Evolutionary conservation across 2,888 invertebrate species (phyloP).

Genomic region (Cheilosia impressa): DNA sequence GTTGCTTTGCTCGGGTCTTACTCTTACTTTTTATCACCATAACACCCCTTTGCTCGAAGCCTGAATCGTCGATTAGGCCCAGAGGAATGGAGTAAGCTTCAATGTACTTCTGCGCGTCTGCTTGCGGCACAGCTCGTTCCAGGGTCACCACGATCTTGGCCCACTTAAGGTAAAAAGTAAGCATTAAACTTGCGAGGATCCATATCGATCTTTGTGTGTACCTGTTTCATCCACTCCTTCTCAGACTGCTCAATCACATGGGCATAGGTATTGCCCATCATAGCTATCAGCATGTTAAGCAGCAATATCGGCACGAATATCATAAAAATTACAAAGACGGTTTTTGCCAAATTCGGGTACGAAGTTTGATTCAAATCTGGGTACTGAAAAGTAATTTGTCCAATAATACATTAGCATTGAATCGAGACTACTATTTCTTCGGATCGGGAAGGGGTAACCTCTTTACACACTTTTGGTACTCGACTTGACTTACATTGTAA

Average conservation of each 20-base stretch:
- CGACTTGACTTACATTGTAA: constrained; percentile 91
- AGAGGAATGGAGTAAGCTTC: constrained; percentile 97
- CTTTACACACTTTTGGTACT: background rate
- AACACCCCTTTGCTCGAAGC: constrained; percentile 94
- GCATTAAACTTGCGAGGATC: background rate
- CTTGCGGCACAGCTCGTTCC: constrained; percentile 95
- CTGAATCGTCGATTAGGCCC: constrained; percentile 92
- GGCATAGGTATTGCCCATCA: constrained; percentile 99
- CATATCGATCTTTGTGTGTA: constrained; percentile 78
- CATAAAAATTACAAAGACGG: constrained; percentile 99
- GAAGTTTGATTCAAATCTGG: constrained; percentile 94
- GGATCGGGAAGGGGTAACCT: too few species aligned
- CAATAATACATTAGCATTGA: background rate
- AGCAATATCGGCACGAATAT: constrained; percentile 98
- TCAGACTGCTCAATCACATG: constrained; percentile 99
- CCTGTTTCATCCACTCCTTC: constrained; percentile 99
- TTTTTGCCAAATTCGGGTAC: constrained; percentile 96
- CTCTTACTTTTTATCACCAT: constrained; percentile 99
- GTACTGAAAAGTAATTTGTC: constrained; percentile 88
- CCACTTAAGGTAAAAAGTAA: constrained; percentile 87
- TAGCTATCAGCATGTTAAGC: constrained; percentile 98
- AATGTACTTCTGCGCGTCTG: constrained; percentile 95
- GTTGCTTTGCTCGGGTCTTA: constrained; percentile 97
- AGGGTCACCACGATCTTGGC: constrained; percentile 99
- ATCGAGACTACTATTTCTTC: too few species aligned